Conservation (phyloP, 2,113 vertebrate species). For the Neotoma lepida region DNA sequence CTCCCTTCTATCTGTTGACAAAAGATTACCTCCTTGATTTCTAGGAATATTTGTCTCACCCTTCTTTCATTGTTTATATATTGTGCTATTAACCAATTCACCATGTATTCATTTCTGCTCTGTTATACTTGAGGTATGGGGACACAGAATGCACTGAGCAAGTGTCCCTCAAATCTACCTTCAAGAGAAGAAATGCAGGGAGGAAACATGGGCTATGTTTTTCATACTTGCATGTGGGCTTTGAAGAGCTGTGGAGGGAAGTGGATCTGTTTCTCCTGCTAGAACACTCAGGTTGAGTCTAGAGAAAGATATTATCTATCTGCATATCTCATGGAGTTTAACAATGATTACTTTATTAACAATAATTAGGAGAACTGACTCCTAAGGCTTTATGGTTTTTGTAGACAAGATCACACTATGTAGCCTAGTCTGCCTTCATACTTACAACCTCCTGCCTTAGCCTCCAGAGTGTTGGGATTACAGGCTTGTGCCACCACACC, state of each 20-base stretch:
- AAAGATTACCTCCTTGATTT: not conserved
- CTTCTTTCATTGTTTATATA: not conserved
- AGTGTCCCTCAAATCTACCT: not conserved
- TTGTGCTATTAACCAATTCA: not conserved
- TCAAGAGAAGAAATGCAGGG: not conserved
- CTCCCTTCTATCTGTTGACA: not conserved
- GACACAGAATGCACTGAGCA: not conserved
- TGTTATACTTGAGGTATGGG: not conserved
- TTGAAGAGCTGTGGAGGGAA: not conserved
- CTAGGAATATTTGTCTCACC: not conserved
- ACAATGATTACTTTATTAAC: not conserved
- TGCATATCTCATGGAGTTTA: not conserved
- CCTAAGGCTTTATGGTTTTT: not conserved
- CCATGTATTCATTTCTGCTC: not conserved
- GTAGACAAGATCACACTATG: not conserved
- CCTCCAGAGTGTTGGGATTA: not conserved
- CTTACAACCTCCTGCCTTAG: not conserved
- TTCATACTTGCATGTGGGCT: not conserved
- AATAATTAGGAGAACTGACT: not conserved
- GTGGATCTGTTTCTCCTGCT: not conserved
- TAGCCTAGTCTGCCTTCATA: not conserved
- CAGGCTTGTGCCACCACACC: not conserved
- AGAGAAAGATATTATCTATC: not conserved
- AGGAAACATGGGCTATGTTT: not conserved
- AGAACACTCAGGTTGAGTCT: not conserved